These are phyloP conservation scores for Apamea epomidion DNA, from an alignment of 2,888 invertebrate genomes.

Conservation along the genomic window DNA sequence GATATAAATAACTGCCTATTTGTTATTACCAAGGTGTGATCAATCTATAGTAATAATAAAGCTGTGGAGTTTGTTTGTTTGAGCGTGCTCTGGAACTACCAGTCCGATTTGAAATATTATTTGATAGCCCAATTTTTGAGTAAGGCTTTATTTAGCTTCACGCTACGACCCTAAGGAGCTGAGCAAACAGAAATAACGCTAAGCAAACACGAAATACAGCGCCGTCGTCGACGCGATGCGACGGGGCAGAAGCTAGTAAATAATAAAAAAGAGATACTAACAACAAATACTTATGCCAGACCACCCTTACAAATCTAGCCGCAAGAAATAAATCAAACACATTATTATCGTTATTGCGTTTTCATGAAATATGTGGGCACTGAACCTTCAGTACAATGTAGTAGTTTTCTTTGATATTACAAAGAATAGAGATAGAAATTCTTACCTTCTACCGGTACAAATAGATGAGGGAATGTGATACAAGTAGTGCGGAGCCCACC, in stretches of 20 bases:
- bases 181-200: too few relatives aligned
- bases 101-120: too few relatives aligned
- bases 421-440: slow-evolving; percentile 14
- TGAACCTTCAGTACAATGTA: background rate
- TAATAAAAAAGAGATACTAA: background rate
- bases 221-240: too few relatives aligned
- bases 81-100: too few relatives aligned
- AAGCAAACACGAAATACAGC: too few relatives aligned
- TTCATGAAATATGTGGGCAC: slow-evolving; percentile 10
- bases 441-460: background rate
- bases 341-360: background rate
- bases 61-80: too few relatives aligned
- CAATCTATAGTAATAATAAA: background rate
- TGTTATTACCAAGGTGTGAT: background rate
- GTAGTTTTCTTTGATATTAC: background rate
- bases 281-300: background rate
- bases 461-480: slow-evolving; percentile 22
- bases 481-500: slow-evolving; percentile 36
- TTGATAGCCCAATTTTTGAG: too few relatives aligned
- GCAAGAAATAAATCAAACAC: background rate
- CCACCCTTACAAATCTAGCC: background rate
- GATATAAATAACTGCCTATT: background rate
- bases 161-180: too few relatives aligned
- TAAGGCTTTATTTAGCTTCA: too few relatives aligned
- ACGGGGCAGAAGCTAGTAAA: background rate